Conservation (phyloP, 2,888 invertebrate genomes). For the Trachelus stipa region DNA sequence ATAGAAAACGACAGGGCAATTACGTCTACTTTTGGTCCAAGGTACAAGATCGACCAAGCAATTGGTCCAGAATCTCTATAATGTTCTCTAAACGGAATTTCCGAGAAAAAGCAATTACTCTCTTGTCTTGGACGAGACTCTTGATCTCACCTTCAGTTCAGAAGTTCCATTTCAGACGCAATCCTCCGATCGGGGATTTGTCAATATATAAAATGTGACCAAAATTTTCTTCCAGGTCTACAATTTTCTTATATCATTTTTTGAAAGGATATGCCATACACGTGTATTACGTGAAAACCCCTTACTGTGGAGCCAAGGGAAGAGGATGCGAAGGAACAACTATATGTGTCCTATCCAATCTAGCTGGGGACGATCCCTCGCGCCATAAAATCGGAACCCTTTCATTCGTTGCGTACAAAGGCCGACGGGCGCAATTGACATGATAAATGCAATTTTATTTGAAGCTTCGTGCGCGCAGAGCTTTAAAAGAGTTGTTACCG, state of each 20-base stretch:
- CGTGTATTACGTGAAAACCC: background rate
- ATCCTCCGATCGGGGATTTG: background rate
- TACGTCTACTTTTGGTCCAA: background rate
- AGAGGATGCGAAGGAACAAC: background rate
- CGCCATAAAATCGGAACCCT: background rate
- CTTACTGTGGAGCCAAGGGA: background rate
- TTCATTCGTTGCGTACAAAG: background rate
- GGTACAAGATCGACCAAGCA: background rate
- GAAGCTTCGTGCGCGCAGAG: constrained; percentile 34
- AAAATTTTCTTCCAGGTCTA: background rate
- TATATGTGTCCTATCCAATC: background rate
- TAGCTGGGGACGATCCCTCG: background rate
- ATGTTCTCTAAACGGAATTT: background rate
- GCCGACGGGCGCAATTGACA: constrained; percentile 38
- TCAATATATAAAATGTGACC: background rate
- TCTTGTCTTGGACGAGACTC: background rate
- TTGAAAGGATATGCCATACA: background rate
- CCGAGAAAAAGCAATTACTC: background rate
- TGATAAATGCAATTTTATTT: constrained; percentile 51
- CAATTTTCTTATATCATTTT: background rate
- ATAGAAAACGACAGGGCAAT: background rate
- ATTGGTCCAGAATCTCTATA: background rate
- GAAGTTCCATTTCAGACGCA: background rate
- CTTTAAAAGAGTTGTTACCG: constrained; percentile 36
- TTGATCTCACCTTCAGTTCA: background rate